Evolutionary conservation across 2,888 invertebrate genomes (phyloP), one percentile per base, ranked within the genome.

Genomic region (Chrysolina americana): DNA sequence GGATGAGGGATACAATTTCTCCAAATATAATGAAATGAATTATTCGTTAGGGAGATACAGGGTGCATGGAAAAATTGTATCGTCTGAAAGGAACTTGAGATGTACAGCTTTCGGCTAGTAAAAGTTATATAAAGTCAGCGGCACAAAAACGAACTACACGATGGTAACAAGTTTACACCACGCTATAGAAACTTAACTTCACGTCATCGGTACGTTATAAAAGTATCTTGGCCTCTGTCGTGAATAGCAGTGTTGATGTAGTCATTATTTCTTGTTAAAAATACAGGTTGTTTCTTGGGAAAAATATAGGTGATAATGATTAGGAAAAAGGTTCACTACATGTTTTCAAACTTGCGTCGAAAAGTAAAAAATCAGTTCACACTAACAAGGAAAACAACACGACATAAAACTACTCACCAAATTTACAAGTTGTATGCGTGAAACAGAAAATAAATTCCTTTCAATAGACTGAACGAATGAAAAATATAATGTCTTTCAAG

Each of bases 401-500:
- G 48, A 36, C 66, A 65, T 47, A 65, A 70, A 48, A 70, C 77
- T 82, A 85, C 84, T 83, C 81, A 84, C 83, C 83, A 82, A 83
- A 73, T 81, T 80, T 81, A 76, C 78, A 83, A 81, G 79, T 82
- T 84, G 82, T 83, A 82, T 81, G 84, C 84, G 78, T 85, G 84
- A 81, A 84, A 84, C 83, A 85, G 83, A 82, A 80, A 80, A 81
- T 82, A 80, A 71, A 79, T 75, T 74, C 70, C 73, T 75, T 80
- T 73, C 76, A 79, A 75, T 63, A 59, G 23, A 13, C 15, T n/a
- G 36, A 36, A 6, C 36, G 13, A n/a, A n/a, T 28, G 6, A 53
- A 53, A 53, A 28, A n/a, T 28, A 10, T 9, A 28, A 8, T 59
- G 2, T n/a, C n/a, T n/a, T 15, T 15, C 13, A 47, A 13, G 2